Evolutionary conservation across 2,888 invertebrate genomes (phyloP), one percentile per base, ranked within the genome.

Genomic region (Teleiodes luculella): DNA sequence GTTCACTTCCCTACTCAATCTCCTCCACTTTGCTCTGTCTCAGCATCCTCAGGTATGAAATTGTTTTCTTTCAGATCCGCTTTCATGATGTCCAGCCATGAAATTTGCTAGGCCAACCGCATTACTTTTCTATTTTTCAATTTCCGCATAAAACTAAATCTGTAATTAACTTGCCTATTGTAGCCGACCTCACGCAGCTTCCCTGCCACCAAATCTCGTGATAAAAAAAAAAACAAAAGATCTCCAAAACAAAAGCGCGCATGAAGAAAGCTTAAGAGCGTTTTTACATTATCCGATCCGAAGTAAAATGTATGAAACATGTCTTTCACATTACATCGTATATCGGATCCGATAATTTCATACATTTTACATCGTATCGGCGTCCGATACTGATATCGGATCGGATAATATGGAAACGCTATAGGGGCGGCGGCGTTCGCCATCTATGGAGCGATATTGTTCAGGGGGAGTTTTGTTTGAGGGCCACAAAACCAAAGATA

Each of bases 141-240:
- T 1, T 16, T 16, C 2, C n/a, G 2, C 43, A 43, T n/a, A n/a
- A n/a, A n/a, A n/a, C 43, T 43, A 24, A 16, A 41, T 13, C 43
- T 24, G 43, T 43, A 28, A 43, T 43, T 43, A 28, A 43, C 43
- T 43, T 43, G 39, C 41, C 16, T 6, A 24, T 3, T 24, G 24
- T 20, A 11, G 68, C 65, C 76, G 67, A 73, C 75, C 73, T 63
- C 64, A 54, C 58, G 67, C 64, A 64, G 68, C 67, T 66, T 65
- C 70, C 71, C 69, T 62, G 60, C 70, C 67, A 63, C 72, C 69
- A 76, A 80, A 80, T 81, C 77, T 74, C 72, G 63, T 65, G 62
- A 77, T 76, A 76, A 78, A 76, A 70, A 70, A 76, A 43, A 78
- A 78, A 77, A 80, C 80, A 79, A 81, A 78, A 77, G 76, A 70